Evolutionary conservation across 1,140 invertebrate genomes (phyloP), one percentile per base, ranked within the genome.

Genomic region (Eupeodes corollae): DNA sequence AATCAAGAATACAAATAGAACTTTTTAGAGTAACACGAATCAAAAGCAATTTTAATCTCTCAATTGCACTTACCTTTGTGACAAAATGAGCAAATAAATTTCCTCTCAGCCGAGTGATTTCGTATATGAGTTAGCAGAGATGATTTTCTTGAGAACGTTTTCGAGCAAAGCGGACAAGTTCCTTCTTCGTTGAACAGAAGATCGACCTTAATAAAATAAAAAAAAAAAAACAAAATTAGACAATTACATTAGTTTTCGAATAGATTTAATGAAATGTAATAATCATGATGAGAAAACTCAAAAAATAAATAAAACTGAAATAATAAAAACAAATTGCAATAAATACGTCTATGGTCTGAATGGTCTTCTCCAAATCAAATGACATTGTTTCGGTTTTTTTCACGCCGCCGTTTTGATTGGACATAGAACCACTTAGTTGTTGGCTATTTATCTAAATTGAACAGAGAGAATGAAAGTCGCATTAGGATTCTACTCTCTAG

Each of bases 61-160:
- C 16, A 37, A 12, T 15, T 13, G 21, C 50, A 48, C 42, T 53
- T 56, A 76, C 75, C 75, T 73, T 78, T 78, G 61, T 75, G 70
- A 63, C 76, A 78, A 55, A 73, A 76, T 33, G 68, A 73, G 65
- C 76, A 78, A 30, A 76, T 69, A 57, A 74, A 78, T 42, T 75
- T 73, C 48, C 75, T 66, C 62, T 77, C 75, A 8, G 75, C 75
- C 30, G 74, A 71, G 52, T 78, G 75, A 61, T 78, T 77, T 31
- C 76, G 70, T 65, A 78, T 69, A 56, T 78, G 76, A 57, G 75
- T 76, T 60, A 76, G 71, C 56, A 75, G 58, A 57, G 76, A 76
- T 55, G 69, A 67, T 56, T 70, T 73, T 53, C 76, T 73, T 55
- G 73, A 71, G 63, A 78, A 78, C 47, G 72, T 70, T 63, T 78